A percentile compares a stretch with the other conserved stretches of the same genome.
Conservation (phyloP, 2,113 vertebrate species). For the Centropus unirufus region DNA sequence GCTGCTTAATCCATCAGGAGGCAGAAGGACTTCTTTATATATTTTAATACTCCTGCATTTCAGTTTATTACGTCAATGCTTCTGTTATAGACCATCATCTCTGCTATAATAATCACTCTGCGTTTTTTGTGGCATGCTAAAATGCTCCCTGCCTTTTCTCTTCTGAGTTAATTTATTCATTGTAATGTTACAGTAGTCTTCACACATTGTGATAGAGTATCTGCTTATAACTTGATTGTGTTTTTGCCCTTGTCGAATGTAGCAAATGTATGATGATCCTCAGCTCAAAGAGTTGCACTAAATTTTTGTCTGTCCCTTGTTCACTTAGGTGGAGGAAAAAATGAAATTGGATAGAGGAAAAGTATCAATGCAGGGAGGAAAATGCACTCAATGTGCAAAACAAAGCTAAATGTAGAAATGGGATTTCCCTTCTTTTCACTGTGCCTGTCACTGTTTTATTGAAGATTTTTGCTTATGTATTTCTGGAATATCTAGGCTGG, state of each 20-base stretch:
- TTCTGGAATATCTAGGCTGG: background rate
- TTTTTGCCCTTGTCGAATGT: background rate
- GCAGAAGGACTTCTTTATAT: background rate
- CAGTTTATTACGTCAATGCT: background rate
- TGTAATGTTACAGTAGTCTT: background rate
- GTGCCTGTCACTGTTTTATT: background rate
- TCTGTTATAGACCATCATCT: background rate
- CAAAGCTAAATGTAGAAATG: background rate
- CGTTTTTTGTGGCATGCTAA: background rate
- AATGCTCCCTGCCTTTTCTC: background rate
- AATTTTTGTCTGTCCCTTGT: background rate
- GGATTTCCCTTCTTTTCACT: background rate
- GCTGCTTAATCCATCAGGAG: background rate
- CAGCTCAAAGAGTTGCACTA: background rate
- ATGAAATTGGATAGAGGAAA: background rate
- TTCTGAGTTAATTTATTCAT: background rate
- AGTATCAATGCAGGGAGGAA: fast-evolving
- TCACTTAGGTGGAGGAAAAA: background rate
- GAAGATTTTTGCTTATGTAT: background rate
- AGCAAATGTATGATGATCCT: background rate
- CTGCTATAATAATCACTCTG: background rate
- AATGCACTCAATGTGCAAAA: background rate
- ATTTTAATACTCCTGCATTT: background rate
- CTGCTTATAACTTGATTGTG: background rate
- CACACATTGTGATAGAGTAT: background rate